These are phyloP conservation scores for Idaea dimidiata DNA, from an alignment of 2,888 invertebrate genomes.

Conservation along the genomic window DNA sequence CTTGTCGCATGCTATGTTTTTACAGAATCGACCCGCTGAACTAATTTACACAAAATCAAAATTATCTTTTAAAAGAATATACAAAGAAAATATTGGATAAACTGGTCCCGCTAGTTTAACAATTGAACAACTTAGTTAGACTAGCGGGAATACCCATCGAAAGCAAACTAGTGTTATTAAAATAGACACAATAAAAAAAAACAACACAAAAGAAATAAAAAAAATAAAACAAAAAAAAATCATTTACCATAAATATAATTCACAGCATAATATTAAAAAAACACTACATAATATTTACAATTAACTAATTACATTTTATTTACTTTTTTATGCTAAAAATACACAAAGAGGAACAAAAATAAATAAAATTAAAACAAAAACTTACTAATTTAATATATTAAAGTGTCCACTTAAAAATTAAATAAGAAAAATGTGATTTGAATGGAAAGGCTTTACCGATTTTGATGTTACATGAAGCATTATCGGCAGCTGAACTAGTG, in stretches of 20 bases:
- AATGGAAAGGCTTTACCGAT: background rate
- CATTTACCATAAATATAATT: conserved; percentile 58
- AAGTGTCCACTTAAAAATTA: conserved; percentile 21
- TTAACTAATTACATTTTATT: conserved; percentile 20
- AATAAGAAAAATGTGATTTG: conserved; percentile 2
- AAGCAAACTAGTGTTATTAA: background rate
- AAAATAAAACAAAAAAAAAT: conserved; percentile 33
- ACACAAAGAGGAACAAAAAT: conserved; percentile 38
- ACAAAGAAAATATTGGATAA: too few relatives aligned
- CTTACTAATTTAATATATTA: conserved; percentile 28
- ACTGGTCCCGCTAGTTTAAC: too few relatives aligned
- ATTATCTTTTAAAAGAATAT: too few relatives aligned
- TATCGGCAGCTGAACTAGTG: too few relatives aligned
- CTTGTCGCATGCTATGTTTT: too few relatives aligned
- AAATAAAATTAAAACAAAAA: conserved; percentile 20
- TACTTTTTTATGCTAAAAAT: conserved; percentile 22
- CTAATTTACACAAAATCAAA: too few relatives aligned
- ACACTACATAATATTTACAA: background rate
- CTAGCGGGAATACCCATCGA: too few relatives aligned
- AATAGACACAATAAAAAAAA: background rate
- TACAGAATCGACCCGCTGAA: too few relatives aligned
- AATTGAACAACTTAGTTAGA: too few relatives aligned
- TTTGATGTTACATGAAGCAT: too few relatives aligned
- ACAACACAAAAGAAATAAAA: background rate
- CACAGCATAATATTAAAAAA: conserved; percentile 42